A percentile compares a stretch with the other conserved stretches of the same genome.
These are phyloP conservation scores for Sinocyclocheilus rhinocerous DNA, from an alignment of 2,113 vertebrate species.

Conservation along the genomic window DNA sequence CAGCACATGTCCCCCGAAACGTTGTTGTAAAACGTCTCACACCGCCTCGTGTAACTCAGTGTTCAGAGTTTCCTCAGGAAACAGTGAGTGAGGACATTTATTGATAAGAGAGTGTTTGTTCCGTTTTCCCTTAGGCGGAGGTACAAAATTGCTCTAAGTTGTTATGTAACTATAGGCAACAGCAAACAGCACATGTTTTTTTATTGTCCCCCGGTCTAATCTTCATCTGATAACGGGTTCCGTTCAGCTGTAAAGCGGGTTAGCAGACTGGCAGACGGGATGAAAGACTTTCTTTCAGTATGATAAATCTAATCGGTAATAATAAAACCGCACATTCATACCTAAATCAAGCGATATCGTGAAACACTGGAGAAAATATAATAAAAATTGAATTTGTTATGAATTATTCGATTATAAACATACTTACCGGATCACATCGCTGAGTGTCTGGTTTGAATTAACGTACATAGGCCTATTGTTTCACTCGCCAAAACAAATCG, in stretches of 20 bases:
- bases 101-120: conserved; percentile 52
- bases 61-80: conserved; percentile 4
- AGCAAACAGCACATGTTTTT: conserved; percentile 30
- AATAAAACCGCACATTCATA: neutral
- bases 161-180: conserved; percentile 43
- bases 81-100: neutral
- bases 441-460: neutral
- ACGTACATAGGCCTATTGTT: neutral
- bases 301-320: neutral
- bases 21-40: neutral
- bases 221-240: conserved; percentile 13
- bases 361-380: neutral
- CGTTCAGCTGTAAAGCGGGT: neutral
- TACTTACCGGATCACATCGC: neutral
- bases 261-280: neutral
- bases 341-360: neutral
- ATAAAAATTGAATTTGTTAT: neutral
- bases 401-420: conserved; percentile 4
- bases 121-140: neutral
- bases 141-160: neutral
- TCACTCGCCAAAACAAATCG: neutral
- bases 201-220: neutral
- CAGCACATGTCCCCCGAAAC: neutral
- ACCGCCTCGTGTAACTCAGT: neutral
- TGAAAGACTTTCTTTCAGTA: neutral